A percentile compares a stretch with the other conserved stretches of the same genome.
Conservation (phyloP, 2,797 vertebrate species). For the Acrossocheilus wenchowensis region DNA sequence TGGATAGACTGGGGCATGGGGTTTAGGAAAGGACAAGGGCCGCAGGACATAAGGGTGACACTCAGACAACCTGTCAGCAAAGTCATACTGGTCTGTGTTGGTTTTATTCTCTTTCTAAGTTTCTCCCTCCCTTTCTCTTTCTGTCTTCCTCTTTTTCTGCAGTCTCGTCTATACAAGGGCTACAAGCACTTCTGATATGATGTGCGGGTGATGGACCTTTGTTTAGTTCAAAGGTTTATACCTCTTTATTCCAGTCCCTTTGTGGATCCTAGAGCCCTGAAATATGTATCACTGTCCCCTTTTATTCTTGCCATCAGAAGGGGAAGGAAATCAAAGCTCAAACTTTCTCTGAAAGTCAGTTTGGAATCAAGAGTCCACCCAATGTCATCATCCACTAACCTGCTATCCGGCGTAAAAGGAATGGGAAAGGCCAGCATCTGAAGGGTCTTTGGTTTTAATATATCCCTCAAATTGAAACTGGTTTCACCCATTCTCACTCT, state of each 20-base stretch:
- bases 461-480: background rate
- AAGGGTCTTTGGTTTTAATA: conserved; percentile 15
- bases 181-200: conserved; percentile 87
- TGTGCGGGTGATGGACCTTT: conserved; percentile 91
- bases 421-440: conserved; percentile 34
- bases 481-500: background rate
- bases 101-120: conserved; percentile 61
- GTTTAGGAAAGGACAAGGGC: conserved; percentile 69
- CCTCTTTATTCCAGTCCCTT: conserved; percentile 98
- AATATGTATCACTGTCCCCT: conserved; percentile 99
- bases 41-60: conserved; percentile 75
- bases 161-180: conserved; percentile 83
- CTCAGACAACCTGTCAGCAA: conserved; percentile 77
- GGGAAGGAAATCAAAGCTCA: conserved; percentile 88
- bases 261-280: conserved; percentile 95
- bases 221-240: conserved; percentile 99
- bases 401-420: conserved; percentile 63
- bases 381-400: conserved; percentile 81
- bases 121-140: conserved; percentile 45
- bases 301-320: conserved; percentile 94
- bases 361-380: conserved; percentile 86
- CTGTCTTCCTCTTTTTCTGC: conserved; percentile 55
- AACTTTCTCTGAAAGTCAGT: conserved; percentile 86
- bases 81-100: conserved; percentile 71
- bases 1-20: conserved; percentile 65